Conservation (phyloP, 1,140 invertebrate genomes). For the Drosophila santomea region DNA sequence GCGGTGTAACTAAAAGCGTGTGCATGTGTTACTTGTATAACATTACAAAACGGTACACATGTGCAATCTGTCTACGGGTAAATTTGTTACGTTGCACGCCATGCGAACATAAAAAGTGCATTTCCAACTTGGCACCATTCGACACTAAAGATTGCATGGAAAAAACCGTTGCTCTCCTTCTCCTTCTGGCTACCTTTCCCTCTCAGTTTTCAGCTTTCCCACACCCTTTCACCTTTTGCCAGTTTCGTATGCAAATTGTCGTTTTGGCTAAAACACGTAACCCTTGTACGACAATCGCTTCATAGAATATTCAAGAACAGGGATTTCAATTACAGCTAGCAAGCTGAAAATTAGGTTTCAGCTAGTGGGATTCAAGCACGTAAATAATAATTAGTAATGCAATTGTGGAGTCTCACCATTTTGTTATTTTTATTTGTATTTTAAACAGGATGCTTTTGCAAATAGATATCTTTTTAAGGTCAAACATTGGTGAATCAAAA, state of each 20-base stretch:
- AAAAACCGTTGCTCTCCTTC: slow-evolving; percentile 14
- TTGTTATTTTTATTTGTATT: background rate
- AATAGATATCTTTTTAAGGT: too few species aligned
- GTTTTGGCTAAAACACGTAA: slow-evolving; percentile 55
- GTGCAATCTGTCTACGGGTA: slow-evolving; percentile 61
- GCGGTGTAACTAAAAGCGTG: slow-evolving; percentile 5
- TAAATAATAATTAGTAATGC: background rate
- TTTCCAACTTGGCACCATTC: slow-evolving; percentile 63
- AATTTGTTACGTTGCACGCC: slow-evolving; percentile 60
- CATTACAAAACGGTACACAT: slow-evolving; percentile 66
- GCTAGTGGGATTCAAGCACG: background rate
- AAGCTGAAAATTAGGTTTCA: background rate
- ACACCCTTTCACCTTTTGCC: background rate
- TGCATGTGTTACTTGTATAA: slow-evolving; percentile 34
- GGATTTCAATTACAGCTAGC: slow-evolving; percentile 5
- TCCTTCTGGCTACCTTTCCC: background rate
- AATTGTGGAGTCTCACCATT: background rate
- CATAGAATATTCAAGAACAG: slow-evolving; percentile 35
- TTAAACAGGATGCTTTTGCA: too few species aligned
- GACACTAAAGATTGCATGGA: slow-evolving; percentile 48
- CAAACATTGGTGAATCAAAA: too few species aligned
- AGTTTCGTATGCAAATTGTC: slow-evolving; percentile 53
- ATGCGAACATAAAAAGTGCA: slow-evolving; percentile 66
- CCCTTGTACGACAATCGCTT: slow-evolving; percentile 29
- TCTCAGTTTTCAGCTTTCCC: background rate